A percentile compares a stretch with the other conserved stretches of the same genome.
Evolutionary conservation across 1,140 invertebrate genomes (phyloP).

Genomic region (Drosophila tropicalis): DNA sequence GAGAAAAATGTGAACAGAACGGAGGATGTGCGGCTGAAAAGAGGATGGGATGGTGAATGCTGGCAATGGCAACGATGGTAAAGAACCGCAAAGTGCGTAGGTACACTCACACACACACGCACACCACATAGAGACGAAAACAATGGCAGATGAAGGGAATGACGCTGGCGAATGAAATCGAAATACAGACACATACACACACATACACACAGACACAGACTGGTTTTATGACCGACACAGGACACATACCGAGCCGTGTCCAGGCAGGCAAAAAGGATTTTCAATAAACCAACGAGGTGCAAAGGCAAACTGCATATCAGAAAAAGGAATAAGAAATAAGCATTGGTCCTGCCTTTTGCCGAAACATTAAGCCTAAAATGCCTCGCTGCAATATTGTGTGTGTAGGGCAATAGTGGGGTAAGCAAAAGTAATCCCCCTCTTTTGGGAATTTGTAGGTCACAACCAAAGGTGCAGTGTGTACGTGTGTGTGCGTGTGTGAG

Average conservation of each 20-base stretch:
- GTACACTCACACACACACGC: not conserved
- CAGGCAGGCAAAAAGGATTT: conserved; percentile 8
- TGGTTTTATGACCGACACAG: not conserved
- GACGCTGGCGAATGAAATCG: not conserved
- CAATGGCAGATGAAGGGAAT: not conserved
- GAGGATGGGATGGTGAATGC: not conserved
- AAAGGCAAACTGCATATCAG: conserved; percentile 1
- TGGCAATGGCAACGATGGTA: conserved; percentile 1
- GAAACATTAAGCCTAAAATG: conserved; percentile 3
- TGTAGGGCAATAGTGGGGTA: not conserved
- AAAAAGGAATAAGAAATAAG: not conserved
- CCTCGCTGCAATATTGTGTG: not conserved
- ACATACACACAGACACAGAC: not conserved
- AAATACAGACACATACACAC: not conserved
- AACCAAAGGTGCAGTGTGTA: not conserved
- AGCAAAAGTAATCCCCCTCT: too few relatives aligned
- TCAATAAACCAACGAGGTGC: conserved; percentile 10
- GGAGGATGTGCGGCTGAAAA: not conserved
- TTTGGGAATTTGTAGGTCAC: not conserved
- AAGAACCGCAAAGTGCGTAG: conserved; percentile 10
- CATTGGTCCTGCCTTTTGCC: not conserved
- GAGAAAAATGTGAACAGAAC: not conserved
- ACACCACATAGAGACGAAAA: not conserved
- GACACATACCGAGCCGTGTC: not conserved
- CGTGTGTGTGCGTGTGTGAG: too few relatives aligned